Base-by-base conservation (phyloP, 2,888 invertebrate genomes). In the Cryptocephalus moraei region DNA sequence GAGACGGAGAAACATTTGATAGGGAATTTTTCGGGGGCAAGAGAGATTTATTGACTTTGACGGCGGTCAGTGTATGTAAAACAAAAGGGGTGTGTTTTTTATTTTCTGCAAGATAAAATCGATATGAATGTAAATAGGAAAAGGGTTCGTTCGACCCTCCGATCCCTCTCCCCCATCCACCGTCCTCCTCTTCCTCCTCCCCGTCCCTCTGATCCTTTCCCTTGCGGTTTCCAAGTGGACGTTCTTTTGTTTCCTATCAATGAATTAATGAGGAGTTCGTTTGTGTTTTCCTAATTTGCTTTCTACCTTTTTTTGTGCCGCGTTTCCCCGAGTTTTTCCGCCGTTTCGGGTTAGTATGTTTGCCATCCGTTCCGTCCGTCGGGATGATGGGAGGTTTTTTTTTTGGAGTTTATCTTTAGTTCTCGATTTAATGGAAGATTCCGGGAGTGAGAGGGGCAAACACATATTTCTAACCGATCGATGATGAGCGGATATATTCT, bases 71-170 rank as follows among this genome's bases (percentile, higher is more conserved):
- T 43, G 49, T 42, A 42, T 42, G 49, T 43, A 45, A 48, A 49
- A 48, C 48, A 48, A 49, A 48, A 36, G 36, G 36, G 49, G 51
- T 49, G 45, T 33, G 43, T 41, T 52, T 50, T 52, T 52, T 50
- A 49, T 43, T 47, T 45, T 48, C 44, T 36, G 45, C 44, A 50
- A 52, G 50, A 52, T 52, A 52, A 50, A 52, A 52, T 52, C 52
- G 48, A 52, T 52, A 49, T 47, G 50, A 52, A 52, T 52, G 52
- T 47, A 52, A 52, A 52, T 52, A 50, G 48, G 50, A 50, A 48
- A 32, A 9, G 32, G 42, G 42, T 31, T 31, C 22, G 40, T 22
- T 40, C 31, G 31, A 10, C 40, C 39, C 31, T 40, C 31, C 40
- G 9, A 40, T 12, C 40, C 11, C 22, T 40, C 31, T 12, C 40